phyloP scores from a whole-genome alignment of 2,113 vertebrate species.

The Erinaceus europaeus region DNA sequence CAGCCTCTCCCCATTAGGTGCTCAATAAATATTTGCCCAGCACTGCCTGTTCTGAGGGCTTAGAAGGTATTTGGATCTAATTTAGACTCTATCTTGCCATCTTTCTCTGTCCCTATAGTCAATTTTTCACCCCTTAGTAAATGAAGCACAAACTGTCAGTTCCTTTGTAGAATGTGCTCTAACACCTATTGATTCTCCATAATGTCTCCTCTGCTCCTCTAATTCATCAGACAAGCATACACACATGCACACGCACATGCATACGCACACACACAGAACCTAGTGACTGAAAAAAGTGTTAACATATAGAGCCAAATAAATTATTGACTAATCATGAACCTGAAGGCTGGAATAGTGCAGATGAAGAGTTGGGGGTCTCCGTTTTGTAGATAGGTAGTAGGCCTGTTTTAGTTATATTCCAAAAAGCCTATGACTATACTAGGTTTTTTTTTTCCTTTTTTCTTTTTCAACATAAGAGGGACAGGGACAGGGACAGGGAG shows the following conservation, averaged over 20 bases:
- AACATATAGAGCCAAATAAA: no score
- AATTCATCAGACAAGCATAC: neutral
- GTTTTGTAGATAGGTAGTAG: no score
- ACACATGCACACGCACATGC: no score
- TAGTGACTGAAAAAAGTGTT: no score
- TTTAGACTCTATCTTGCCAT: neutral
- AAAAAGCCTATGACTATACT: no score
- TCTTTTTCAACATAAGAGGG: no score
- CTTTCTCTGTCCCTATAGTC: neutral
- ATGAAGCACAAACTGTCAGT: neutral
- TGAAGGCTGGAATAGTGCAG: no score
- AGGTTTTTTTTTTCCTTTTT: no score
- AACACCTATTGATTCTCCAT: neutral
- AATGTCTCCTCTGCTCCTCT: neutral
- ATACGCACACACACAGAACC: no score
- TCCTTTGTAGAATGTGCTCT: neutral
- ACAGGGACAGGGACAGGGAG: neutral
- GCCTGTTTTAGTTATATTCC: no score
- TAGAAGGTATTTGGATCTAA: slow-evolving; percentile 10
- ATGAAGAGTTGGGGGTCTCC: no score
- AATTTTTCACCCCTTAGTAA: slow-evolving; percentile 26
- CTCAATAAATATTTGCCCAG: slow-evolving; percentile 30
- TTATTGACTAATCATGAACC: no score
- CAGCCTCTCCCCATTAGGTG: neutral
- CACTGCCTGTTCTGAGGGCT: neutral